Base-by-base conservation (phyloP, 2,113 vertebrate species). In the Nothoprocta pentlandii region DNA sequence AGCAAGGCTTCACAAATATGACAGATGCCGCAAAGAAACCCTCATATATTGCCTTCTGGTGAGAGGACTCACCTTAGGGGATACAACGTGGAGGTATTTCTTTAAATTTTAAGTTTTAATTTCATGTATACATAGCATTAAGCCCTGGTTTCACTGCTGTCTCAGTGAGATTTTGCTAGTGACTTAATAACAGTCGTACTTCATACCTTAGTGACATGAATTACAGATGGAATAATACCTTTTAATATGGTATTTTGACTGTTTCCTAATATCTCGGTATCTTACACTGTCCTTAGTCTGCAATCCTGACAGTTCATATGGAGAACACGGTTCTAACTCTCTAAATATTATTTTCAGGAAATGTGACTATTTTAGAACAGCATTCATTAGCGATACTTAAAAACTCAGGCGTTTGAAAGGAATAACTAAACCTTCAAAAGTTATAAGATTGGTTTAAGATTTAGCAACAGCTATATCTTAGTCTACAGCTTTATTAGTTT, bases 401-500 rank as follows among this genome's bases (percentile, higher is more conserved):
- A 39, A 34, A 25, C 21, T 80, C 62, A 73, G 58, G 79, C 23
- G 42, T 80, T 61, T 81, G 36, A 62, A 70, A 93, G 30, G 54
- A 69, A 92, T 89, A 92, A 74, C 23, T 75, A 85, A 91, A 84
- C 75, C 86, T 83, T 76, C 36, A 14, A 73, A 62, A 89, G 82
- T 88, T 87, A 73, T 54, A 66, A 94, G 92, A 90, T 59, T 12
- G 64, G 86, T 69, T 84, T 47, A 90, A 89, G 94, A 95, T 66
- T 68, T 71, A 92, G 74, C 87, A 90, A 86, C 83, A 68, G 68
- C 77, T 80, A 9, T 54, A 62, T 46, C 81, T 79, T 69, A 87
- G 68, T 64, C 93, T 73, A 95, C 87, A 22, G 67, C 58, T 93
- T 93, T 90, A 92, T 97, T 93, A 92, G 87, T 97, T 94, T 87